phyloP scores from a whole-genome alignment of 2,113 vertebrate species.

The Cisticola juncidis region DNA sequence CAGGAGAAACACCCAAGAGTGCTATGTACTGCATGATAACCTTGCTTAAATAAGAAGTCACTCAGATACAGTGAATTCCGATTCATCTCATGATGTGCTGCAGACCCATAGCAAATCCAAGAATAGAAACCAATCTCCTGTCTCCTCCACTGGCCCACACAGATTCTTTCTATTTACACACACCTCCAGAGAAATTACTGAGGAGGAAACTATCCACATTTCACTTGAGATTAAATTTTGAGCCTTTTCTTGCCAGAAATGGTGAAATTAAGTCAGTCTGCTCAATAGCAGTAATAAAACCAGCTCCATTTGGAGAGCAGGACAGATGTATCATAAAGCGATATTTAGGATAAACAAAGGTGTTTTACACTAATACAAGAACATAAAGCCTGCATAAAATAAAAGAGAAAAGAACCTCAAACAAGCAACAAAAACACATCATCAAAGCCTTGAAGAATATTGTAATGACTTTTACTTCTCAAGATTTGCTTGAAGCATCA shows the following conservation, averaged over 20 bases:
- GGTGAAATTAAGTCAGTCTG: not conserved
- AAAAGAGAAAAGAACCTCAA: not conserved
- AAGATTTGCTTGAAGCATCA: not conserved
- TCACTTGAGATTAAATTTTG: not conserved
- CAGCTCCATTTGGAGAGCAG: not conserved
- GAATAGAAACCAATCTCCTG: not conserved
- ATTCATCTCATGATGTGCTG: not conserved
- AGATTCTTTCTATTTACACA: not conserved
- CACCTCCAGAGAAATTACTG: slow-evolving; percentile 8
- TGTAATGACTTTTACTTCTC: not conserved
- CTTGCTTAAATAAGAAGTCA: not conserved
- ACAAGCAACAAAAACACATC: not conserved
- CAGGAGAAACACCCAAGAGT: not conserved
- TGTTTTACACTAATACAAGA: not conserved
- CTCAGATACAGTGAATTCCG: not conserved
- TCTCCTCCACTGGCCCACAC: not conserved
- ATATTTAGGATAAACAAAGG: not conserved
- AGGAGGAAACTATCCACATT: not conserved
- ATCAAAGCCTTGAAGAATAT: not conserved
- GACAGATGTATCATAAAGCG: not conserved
- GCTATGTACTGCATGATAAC: not conserved
- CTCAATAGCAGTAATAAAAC: slow-evolving; percentile 15
- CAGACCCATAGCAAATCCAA: not conserved
- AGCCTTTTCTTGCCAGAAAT: not conserved
- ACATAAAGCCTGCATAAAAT: not conserved